Conservation (phyloP, 1,140 invertebrate genomes). For the Lepidurus arcticus region DNA sequence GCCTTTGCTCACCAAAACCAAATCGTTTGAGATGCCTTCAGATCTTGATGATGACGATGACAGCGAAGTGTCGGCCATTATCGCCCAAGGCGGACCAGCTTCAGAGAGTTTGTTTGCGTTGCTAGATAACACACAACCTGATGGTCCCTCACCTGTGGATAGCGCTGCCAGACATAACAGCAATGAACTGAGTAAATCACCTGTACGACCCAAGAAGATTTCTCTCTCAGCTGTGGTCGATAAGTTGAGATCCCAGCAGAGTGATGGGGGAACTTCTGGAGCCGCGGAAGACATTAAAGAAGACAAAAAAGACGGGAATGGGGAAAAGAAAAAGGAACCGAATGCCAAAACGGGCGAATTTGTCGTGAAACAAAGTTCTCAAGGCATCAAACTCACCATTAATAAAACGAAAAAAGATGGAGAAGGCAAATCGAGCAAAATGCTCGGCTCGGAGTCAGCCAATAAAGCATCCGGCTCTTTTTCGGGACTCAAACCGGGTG, state of each 20-base stretch:
- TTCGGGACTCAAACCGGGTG: constrained; percentile 75
- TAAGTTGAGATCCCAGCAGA: constrained; percentile 60
- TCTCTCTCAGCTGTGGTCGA: constrained; percentile 79
- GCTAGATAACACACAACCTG: background rate
- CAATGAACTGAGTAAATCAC: constrained; percentile 31
- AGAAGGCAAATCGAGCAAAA: constrained; percentile 46
- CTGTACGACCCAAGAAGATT: constrained; percentile 61
- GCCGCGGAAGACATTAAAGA: constrained; percentile 30
- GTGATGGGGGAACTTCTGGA: background rate
- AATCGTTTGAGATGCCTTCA: constrained; percentile 29
- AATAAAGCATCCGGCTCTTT: constrained; percentile 67
- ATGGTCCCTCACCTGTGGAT: background rate
- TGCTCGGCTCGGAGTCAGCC: constrained; percentile 46
- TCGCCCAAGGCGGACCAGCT: background rate
- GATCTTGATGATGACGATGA: constrained; percentile 30
- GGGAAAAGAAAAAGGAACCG: background rate
- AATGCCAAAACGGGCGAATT: constrained; percentile 57
- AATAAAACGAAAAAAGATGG: constrained; percentile 66
- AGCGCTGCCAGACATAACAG: background rate
- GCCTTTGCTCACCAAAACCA: constrained; percentile 29
- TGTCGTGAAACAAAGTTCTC: constrained; percentile 71
- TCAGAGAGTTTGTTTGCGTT: background rate
- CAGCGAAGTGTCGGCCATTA: constrained; percentile 27
- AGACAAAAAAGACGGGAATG: constrained; percentile 42
- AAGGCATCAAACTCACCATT: constrained; percentile 78